Evolutionary conservation across 2,797 vertebrate species (phyloP).

Genomic region (Brachyalestes nurse): DNA sequence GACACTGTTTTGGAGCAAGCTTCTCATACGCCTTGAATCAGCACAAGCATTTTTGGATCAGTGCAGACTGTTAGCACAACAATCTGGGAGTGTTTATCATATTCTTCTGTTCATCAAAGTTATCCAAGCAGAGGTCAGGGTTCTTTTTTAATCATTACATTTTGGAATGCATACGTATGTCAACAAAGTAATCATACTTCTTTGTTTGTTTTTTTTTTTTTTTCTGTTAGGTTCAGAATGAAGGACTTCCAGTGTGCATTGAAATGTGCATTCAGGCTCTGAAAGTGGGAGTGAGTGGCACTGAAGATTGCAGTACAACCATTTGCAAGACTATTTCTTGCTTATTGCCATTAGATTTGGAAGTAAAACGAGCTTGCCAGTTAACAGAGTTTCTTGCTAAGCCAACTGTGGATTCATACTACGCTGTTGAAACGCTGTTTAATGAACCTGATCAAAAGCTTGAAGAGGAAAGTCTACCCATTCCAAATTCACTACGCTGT

Average conservation of each 20-base stretch:
- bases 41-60: constrained; percentile 92
- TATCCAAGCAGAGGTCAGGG: constrained; percentile 97
- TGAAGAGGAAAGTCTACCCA: constrained; percentile 94
- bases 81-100: constrained; percentile 97
- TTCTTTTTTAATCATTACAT: not conserved
- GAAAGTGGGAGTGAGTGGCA: constrained; percentile 92
- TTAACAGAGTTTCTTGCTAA: constrained; percentile 98
- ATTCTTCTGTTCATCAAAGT: constrained; percentile 99
- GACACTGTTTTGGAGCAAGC: constrained; percentile 99
- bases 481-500: constrained; percentile 97
- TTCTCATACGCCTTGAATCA: constrained; percentile 93
- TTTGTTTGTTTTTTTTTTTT: constrained; percentile 23
- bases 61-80: constrained; percentile 93
- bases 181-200: constrained; percentile 7
- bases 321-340: constrained; percentile 99
- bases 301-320: constrained; percentile 92
- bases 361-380: constrained; percentile 98
- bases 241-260: constrained; percentile 96
- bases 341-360: constrained; percentile 95
- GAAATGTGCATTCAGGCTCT: constrained; percentile 97
- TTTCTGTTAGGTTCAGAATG: constrained; percentile 81
- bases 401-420: constrained; percentile 96
- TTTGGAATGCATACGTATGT: constrained; percentile 11
- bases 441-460: constrained; percentile 99
- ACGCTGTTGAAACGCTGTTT: constrained; percentile 97